Conservation (phyloP, 1,140 invertebrate species). For the Papilio aristodemus region DNA sequence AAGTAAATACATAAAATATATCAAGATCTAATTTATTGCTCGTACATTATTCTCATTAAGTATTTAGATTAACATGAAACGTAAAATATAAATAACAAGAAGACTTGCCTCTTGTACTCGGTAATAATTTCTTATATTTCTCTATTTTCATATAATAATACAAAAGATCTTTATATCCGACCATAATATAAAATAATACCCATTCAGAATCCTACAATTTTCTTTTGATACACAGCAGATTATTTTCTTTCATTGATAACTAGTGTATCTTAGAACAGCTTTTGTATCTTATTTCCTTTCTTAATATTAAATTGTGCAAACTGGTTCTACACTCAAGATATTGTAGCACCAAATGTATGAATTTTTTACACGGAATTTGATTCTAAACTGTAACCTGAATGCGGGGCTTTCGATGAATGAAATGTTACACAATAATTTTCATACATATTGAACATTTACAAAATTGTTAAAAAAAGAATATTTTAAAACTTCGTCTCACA, state of each 20-base stretch:
- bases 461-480: too few relatives aligned
- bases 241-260: slow-evolving; percentile 25
- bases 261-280: slow-evolving; percentile 11
- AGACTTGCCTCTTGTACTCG: slow-evolving; percentile 14
- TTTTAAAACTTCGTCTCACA: too few relatives aligned
- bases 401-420: slow-evolving; percentile 46
- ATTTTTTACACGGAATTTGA: slow-evolving; percentile 27
- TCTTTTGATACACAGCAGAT: slow-evolving; percentile 23
- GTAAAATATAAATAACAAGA: slow-evolving; percentile 15
- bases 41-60: slow-evolving; percentile 10
- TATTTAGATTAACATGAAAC: slow-evolving; percentile 9
- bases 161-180: slow-evolving; percentile 26
- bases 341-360: neutral
- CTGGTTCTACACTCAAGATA: neutral
- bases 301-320: slow-evolving; percentile 7
- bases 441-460: neutral
- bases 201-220: slow-evolving; percentile 27
- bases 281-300: slow-evolving; percentile 25
- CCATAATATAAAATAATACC: slow-evolving; percentile 21
- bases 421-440: slow-evolving; percentile 17
- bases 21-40: slow-evolving; percentile 3
- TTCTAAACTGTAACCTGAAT: slow-evolving; percentile 8
- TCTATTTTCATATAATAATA: slow-evolving; percentile 27
- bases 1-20: neutral
- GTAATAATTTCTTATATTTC: slow-evolving; percentile 24